Percentiles rank a stretch among this genome's conserved stretches.
phyloP scores from a whole-genome alignment of 2,113 vertebrate genomes.

The Panthera uncia region DNA sequence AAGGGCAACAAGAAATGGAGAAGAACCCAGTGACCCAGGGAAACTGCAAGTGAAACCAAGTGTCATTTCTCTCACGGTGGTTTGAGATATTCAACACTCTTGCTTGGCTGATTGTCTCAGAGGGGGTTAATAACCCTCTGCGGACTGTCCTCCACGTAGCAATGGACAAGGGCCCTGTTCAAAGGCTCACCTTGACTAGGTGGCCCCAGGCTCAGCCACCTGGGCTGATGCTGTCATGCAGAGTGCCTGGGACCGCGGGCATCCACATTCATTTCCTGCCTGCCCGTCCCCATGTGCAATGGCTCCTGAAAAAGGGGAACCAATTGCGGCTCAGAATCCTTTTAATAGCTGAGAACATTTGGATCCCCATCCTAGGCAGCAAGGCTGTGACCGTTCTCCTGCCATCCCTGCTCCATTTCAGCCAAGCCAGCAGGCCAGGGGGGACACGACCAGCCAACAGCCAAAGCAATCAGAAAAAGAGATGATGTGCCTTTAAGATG shows the following conservation, averaged over 20 bases:
- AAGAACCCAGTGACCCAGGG: neutral
- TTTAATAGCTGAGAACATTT: neutral
- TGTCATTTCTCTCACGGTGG: neutral
- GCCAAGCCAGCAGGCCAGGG: neutral
- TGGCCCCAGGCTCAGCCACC: neutral
- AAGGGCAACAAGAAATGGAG: neutral
- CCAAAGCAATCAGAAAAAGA: neutral
- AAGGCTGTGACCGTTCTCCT: neutral
- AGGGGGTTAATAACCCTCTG: neutral
- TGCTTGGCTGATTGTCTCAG: neutral
- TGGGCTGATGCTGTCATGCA: neutral
- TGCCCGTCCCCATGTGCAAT: neutral
- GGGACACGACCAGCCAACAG: neutral
- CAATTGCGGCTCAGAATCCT: rapidly evolving
- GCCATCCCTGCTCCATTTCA: neutral
- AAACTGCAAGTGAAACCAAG: neutral
- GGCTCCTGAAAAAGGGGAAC: conserved; percentile 7
- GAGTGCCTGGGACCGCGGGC: neutral
- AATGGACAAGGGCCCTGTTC: neutral
- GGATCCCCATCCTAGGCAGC: neutral
- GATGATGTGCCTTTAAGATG: conserved; percentile 79
- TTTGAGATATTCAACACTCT: neutral
- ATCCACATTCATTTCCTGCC: neutral
- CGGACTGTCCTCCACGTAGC: neutral
- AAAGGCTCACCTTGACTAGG: neutral